These are phyloP conservation scores for Elysia chlorotica DNA, from an alignment of 1,140 invertebrate genomes.

Conservation along the genomic window DNA sequence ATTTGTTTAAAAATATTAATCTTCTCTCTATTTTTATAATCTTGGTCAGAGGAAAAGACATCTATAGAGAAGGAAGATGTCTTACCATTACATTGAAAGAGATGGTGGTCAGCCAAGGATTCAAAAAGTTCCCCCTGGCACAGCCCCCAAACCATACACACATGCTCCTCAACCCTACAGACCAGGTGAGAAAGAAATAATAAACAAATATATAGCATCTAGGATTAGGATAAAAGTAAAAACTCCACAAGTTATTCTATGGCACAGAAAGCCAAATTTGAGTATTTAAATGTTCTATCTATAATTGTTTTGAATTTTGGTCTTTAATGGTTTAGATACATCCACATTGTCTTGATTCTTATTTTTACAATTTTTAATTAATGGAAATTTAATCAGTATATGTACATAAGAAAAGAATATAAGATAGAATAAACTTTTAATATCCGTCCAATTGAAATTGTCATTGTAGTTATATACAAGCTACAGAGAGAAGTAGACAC, in stretches of 20 bases:
- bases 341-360: no score
- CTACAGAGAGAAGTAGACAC: no score
- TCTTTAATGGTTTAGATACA: no score
- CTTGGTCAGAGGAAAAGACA: no score
- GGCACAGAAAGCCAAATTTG: slow-evolving; percentile 25
- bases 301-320: slow-evolving; percentile 20
- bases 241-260: neutral
- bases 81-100: slow-evolving; percentile 25
- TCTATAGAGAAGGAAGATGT: no score
- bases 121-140: slow-evolving; percentile 34
- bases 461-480: no score
- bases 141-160: slow-evolving; percentile 40
- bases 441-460: neutral
- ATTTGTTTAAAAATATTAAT: no score
- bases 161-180: slow-evolving; percentile 33
- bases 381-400: slow-evolving; percentile 26
- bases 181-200: slow-evolving; percentile 25
- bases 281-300: neutral
- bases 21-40: no score
- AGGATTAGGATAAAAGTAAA: no score
- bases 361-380: no score
- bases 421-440: slow-evolving; percentile 13
- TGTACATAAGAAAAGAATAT: neutral
- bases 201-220: no score
- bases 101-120: slow-evolving; percentile 28